A percentile compares a stretch with the other conserved stretches of the same genome.
phyloP scores from a whole-genome alignment of 1,140 invertebrate genomes.

The Uloborus diversus region DNA sequence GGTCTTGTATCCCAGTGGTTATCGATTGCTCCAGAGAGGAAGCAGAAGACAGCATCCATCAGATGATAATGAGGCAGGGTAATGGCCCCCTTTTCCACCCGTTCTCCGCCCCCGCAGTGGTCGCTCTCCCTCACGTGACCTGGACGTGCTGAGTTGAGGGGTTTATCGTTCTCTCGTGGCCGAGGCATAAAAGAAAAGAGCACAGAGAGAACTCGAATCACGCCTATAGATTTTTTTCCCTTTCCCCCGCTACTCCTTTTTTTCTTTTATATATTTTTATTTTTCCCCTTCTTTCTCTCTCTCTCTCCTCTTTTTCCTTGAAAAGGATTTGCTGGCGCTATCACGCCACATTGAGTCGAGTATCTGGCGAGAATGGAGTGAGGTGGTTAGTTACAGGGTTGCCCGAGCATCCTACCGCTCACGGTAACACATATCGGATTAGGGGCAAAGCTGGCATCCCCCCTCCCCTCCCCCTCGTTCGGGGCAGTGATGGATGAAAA shows the following conservation, averaged over 20 bases:
- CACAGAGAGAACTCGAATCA: conserved; percentile 46
- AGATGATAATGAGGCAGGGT: conserved; percentile 56
- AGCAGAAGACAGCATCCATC: conserved; percentile 55
- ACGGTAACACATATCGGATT: too few relatives aligned
- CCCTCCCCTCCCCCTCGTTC: not conserved
- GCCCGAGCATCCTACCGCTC: not conserved
- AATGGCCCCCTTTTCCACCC: conserved; percentile 36
- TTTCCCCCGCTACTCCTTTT: not conserved
- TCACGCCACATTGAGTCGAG: conserved; percentile 55
- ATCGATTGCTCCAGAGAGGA: conserved; percentile 46
- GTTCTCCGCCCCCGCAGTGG: conserved; percentile 26
- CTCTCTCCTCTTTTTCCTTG: not conserved
- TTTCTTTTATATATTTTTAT: not conserved
- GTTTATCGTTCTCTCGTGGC: conserved; percentile 52
- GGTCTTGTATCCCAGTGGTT: conserved; percentile 54
- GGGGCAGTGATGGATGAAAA: not conserved
- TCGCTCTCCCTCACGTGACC: conserved; percentile 48
- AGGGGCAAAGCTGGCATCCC: too few relatives aligned
- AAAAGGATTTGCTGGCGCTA: conserved; percentile 55
- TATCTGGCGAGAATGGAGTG: conserved; percentile 28
- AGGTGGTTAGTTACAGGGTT: conserved; percentile 48
- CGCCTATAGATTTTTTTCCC: conserved; percentile 31
- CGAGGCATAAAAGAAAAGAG: conserved; percentile 16
- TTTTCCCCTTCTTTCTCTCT: not conserved
- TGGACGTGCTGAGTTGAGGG: conserved; percentile 53